Base-by-base conservation (phyloP, 2,113 vertebrate genomes). In the Cepphus grylle region DNA sequence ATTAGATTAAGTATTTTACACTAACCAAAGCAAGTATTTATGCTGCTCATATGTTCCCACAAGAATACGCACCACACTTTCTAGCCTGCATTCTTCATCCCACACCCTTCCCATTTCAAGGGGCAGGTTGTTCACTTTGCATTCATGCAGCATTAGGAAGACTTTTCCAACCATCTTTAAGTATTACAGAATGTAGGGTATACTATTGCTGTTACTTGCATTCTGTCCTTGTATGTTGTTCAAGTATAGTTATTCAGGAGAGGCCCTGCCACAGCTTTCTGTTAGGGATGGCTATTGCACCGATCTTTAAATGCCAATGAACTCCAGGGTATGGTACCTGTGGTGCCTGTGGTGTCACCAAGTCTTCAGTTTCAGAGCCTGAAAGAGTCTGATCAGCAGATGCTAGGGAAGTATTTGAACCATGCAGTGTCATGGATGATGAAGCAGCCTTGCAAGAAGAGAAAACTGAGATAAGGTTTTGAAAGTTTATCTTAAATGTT, bases 291-390 rank as follows among this genome's bases (percentile, higher is more conserved):
- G 27, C 23, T 69, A 40, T 32, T 6, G 13, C 82, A 52, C 12
- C 78, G 20, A 25, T 26, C n/a, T 59, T 5, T 36, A 7, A 84
- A 58, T 29, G 13, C 30, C 77, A 65, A 8, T 8, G 36, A 88
- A 27, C 8, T 13, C 40, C 13, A 7, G 34, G 3, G 5, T 56
- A 3, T 49, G 15, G 89, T 97, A 98, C 98, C 97, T 98, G 96
- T 49, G 92, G 36, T 58, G 88, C 42, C 89, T 97, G 94, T 71
- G 96, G 96, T 50, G 97, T 79, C 71, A 97, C 95, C 83, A 98
- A 94, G 26, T 97, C 95, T 13, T 98, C 98, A 29, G 98, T 71
- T 95, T 98, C 98, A 76, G 97, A 97, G 79, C 90, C 95, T 14
- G 97, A 97, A 85, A 98, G 96, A 81, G 96, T 71, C 17, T 69